Evolutionary conservation across 2,888 invertebrate genomes (phyloP).

Genomic region (Agrochola lychnidis): DNA sequence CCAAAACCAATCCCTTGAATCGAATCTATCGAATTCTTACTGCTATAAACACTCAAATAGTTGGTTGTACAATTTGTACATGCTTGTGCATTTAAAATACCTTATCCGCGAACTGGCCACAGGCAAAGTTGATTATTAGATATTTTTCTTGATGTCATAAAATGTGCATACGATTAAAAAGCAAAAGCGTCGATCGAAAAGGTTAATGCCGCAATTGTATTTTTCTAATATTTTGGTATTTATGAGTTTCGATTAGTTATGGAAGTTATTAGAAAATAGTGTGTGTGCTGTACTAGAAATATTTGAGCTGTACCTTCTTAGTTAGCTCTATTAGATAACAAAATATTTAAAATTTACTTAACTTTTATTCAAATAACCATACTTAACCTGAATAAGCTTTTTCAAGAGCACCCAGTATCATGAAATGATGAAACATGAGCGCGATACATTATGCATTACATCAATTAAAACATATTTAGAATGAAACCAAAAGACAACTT

Average conservation of each 20-base stretch:
- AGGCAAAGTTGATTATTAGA: constrained; percentile 47
- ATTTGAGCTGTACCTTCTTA: background rate
- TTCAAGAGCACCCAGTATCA: background rate
- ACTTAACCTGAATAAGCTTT: background rate
- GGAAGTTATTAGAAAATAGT: background rate
- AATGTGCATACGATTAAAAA: constrained; percentile 28
- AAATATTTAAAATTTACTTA: too few relatives aligned
- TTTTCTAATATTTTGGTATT: constrained; percentile 18
- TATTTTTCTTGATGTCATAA: constrained; percentile 37
- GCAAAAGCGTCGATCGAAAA: background rate
- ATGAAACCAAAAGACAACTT: constrained; percentile 9
- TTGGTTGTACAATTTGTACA: constrained; percentile 51
- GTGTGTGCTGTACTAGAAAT: background rate
- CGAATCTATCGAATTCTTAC: constrained; percentile 60
- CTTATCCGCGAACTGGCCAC: constrained; percentile 58
- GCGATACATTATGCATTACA: constrained; percentile 12
- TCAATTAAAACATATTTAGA: constrained; percentile 34
- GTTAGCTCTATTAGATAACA: background rate
- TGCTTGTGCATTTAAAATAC: constrained; percentile 59
- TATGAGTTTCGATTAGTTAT: background rate
- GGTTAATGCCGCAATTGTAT: background rate
- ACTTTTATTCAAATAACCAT: background rate
- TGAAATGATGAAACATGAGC: constrained; percentile 1
- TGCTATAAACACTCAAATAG: constrained; percentile 63
- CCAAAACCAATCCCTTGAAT: constrained; percentile 5